phyloP scores from a whole-genome alignment of 2,797 vertebrate species.

The Aselliscus stoliczkanus region DNA sequence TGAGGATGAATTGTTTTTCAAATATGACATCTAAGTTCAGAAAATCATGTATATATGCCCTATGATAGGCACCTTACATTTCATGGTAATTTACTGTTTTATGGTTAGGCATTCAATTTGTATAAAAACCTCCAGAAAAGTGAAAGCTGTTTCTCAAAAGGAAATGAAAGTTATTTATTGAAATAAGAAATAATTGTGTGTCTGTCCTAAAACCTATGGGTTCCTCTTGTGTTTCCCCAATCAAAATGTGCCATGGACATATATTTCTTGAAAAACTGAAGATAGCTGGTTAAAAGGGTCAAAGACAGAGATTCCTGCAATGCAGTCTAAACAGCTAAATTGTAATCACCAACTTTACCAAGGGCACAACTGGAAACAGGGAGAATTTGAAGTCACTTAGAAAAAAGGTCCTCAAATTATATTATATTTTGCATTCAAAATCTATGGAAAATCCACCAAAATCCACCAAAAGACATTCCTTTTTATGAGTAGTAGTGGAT shows the following conservation, averaged over 20 bases:
- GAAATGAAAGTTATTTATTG: background rate
- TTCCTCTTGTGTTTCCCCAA: background rate
- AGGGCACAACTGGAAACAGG: background rate
- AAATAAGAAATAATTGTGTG: background rate
- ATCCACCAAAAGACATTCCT: background rate
- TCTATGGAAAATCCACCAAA: background rate
- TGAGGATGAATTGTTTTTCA: background rate
- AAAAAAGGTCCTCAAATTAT: background rate
- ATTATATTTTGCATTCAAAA: background rate
- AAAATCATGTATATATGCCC: background rate
- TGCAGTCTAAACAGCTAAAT: background rate
- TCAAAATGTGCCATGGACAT: background rate
- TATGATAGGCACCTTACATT: background rate
- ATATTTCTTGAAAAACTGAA: background rate
- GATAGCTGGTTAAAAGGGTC: background rate
- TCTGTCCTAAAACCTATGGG: background rate
- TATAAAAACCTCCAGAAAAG: background rate
- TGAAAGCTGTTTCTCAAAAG: background rate
- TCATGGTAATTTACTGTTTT: background rate
- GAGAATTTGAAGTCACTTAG: background rate
- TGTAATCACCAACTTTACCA: background rate
- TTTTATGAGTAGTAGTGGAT: background rate
- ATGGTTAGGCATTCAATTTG: background rate
- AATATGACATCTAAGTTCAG: background rate
- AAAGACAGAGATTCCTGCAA: background rate